A percentile compares a stretch with the other conserved stretches of the same genome.
phyloP scores from a whole-genome alignment of 2,797 vertebrate genomes.

The Crossoptilon crossoptilon region DNA sequence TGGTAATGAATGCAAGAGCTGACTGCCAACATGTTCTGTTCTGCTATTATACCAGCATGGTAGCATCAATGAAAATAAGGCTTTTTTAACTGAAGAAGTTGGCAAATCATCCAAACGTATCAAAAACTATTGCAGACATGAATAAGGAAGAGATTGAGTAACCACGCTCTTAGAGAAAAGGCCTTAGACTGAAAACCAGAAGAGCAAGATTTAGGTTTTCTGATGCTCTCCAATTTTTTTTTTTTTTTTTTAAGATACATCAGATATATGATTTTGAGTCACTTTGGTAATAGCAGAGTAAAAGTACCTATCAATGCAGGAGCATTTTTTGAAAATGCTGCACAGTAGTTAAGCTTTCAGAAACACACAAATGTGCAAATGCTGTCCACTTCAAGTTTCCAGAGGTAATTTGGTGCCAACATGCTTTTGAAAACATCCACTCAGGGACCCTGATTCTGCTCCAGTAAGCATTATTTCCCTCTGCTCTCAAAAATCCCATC shows the following conservation, averaged over 20 bases:
- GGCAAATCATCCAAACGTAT: neutral
- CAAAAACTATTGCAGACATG: neutral
- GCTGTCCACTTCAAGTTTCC: neutral
- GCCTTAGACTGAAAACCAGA: neutral
- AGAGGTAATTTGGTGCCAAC: neutral
- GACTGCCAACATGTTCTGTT: constrained; percentile 50
- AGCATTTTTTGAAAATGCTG: neutral
- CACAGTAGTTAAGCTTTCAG: neutral
- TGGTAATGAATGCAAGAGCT: constrained; percentile 70
- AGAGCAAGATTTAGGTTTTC: neutral
- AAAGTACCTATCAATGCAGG: neutral
- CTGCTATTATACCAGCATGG: constrained; percentile 33
- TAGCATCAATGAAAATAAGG: constrained; percentile 24
- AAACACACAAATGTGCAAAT: neutral
- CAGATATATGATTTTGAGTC: neutral
- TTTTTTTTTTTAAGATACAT: neutral
- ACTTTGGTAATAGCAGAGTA: neutral
- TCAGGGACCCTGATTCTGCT: neutral
- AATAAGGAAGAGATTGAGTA: neutral
- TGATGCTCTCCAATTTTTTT: neutral
- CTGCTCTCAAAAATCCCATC: neutral
- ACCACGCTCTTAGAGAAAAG: neutral
- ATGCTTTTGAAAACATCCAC: neutral
- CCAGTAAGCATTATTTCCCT: neutral
- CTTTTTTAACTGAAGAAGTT: constrained; percentile 24